phyloP scores from a whole-genome alignment of 2,113 vertebrate species.

The Crypturellus undulatus region DNA sequence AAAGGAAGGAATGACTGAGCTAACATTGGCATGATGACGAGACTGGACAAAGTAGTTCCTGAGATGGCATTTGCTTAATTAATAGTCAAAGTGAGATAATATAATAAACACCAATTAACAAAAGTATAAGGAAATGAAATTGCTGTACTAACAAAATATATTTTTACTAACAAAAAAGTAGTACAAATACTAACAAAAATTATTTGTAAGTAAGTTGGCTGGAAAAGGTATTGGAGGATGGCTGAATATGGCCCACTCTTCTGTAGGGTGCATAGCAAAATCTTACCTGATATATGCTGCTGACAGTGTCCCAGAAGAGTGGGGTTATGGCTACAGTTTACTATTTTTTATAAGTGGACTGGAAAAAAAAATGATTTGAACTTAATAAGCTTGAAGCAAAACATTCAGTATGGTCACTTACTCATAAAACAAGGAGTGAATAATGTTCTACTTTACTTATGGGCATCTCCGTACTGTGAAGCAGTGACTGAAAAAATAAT shows the following conservation, averaged over 20 bases:
- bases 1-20: not conserved
- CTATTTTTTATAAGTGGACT: accelerated
- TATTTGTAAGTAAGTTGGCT: not conserved
- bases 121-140: not conserved
- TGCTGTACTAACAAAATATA: not conserved
- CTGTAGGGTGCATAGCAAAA: not conserved
- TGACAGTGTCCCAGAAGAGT: accelerated
- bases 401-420: not conserved
- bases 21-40: not conserved
- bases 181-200: not conserved
- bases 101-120: not conserved
- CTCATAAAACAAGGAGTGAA: not conserved
- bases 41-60: not conserved
- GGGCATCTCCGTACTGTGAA: not conserved
- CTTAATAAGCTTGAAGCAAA: not conserved
- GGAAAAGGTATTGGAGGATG: not conserved
- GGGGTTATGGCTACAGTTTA: not conserved
- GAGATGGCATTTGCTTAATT: not conserved
- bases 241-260: not conserved
- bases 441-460: not conserved
- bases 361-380: not conserved
- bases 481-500: not conserved
- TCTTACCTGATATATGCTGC: not conserved
- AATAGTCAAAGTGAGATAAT: not conserved
- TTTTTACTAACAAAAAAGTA: too few species aligned